phyloP scores from a whole-genome alignment of 2,113 vertebrate species.

The Dasyprocta punctata region DNA sequence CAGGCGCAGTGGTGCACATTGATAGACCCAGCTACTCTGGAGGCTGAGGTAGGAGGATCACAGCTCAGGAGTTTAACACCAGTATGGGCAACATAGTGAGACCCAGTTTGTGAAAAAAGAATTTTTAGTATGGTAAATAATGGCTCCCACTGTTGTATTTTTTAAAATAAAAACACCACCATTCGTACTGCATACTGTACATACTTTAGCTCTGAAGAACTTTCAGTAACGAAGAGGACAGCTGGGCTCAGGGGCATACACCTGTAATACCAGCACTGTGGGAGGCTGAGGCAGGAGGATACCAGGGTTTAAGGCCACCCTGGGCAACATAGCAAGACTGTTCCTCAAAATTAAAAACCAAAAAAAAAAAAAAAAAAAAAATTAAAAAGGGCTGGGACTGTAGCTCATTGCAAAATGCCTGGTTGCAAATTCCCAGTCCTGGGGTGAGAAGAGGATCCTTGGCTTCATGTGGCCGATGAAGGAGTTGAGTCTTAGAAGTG shows the following conservation, averaged over 20 bases:
- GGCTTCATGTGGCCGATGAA: not conserved
- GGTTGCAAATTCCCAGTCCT: not conserved
- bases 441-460: not conserved
- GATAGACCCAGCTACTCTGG: not conserved
- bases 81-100: not conserved
- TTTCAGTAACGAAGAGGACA: not conserved
- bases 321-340: not conserved
- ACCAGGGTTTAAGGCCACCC: not conserved
- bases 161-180: not conserved
- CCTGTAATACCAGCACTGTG: not conserved
- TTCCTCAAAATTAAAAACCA: not conserved
- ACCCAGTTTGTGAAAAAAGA: not conserved
- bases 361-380: not conserved
- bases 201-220: not conserved
- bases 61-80: not conserved
- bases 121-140: not conserved
- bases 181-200: not conserved
- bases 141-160: not conserved
- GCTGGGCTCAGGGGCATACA: fast-evolving
- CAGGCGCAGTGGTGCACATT: too few relatives aligned
- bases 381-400: not conserved
- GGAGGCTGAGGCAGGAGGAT: not conserved
- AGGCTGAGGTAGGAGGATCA: not conserved
- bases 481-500: not conserved
- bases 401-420: not conserved